Percentiles rank a stretch among this genome's conserved stretches.
phyloP scores from a whole-genome alignment of 2,888 invertebrate genomes.

The Tineola bisselliella region DNA sequence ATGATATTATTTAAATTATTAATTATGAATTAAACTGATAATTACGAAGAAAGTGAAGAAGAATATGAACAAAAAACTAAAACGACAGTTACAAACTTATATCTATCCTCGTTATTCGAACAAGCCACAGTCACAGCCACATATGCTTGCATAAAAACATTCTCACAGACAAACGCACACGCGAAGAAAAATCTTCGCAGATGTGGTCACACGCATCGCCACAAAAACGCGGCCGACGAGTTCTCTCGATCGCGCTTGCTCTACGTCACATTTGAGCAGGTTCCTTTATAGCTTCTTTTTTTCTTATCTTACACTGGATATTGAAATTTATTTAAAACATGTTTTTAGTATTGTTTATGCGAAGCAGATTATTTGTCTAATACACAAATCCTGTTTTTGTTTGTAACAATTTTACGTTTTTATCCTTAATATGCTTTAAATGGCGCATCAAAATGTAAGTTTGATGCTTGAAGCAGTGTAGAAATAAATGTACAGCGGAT shows the following conservation, averaged over 20 bases:
- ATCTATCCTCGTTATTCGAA: slow-evolving; percentile 22
- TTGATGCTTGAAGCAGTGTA: background rate
- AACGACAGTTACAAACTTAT: slow-evolving; percentile 30
- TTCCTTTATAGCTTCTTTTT: slow-evolving; percentile 21
- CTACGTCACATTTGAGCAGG: slow-evolving; percentile 23
- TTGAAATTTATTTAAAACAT: slow-evolving; percentile 10
- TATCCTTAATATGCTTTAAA: slow-evolving; percentile 1
- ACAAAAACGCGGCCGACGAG: slow-evolving; percentile 39
- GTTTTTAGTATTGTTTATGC: slow-evolving; percentile 7
- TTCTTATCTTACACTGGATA: slow-evolving; percentile 8
- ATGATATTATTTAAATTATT: background rate
- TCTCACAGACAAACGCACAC: slow-evolving; percentile 27
- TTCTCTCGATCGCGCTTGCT: slow-evolving; percentile 31
- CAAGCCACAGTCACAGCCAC: slow-evolving; percentile 27
- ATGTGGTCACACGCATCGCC: slow-evolving; percentile 54
- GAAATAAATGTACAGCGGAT: background rate
- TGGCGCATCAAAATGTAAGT: background rate
- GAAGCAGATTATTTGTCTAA: background rate
- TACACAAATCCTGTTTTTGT: background rate
- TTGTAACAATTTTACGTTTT: background rate
- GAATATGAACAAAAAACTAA: slow-evolving; percentile 34
- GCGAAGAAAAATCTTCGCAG: slow-evolving; percentile 40
- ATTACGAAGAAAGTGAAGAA: slow-evolving; percentile 7
- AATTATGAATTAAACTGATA: background rate
- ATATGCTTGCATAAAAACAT: slow-evolving; percentile 31